Conservation (phyloP, 1,140 invertebrate species). For the Rhopalosiphum padi region DNA sequence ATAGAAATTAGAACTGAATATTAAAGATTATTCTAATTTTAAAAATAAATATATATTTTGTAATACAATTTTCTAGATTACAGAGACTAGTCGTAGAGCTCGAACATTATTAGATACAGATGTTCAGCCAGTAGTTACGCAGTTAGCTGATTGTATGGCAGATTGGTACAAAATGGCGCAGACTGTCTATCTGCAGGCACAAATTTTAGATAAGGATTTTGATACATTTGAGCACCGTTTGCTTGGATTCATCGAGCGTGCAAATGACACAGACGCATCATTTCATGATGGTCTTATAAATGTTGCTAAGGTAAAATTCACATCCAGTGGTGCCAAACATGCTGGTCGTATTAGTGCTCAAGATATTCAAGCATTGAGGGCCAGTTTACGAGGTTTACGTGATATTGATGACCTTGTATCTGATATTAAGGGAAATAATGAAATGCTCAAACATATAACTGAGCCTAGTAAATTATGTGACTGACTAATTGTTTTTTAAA, state of each 20-base stretch:
- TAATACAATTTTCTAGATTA: conserved; percentile 65
- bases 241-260: conserved; percentile 61
- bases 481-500: conserved; percentile 5
- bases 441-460: conserved; percentile 53
- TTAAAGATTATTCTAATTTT: neutral
- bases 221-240: conserved; percentile 66
- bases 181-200: conserved; percentile 75
- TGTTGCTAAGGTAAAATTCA: conserved; percentile 59
- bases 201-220: conserved; percentile 79
- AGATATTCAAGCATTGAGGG: conserved; percentile 55
- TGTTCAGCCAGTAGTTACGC: conserved; percentile 72
- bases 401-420: conserved; percentile 51
- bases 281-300: conserved; percentile 61
- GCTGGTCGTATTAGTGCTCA: conserved; percentile 58
- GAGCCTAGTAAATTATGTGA: conserved; percentile 46
- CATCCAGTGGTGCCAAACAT: conserved; percentile 57
- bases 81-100: conserved; percentile 74
- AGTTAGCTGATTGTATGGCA: conserved; percentile 75
- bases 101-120: conserved; percentile 72
- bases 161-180: conserved; percentile 88
- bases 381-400: conserved; percentile 54
- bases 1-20: neutral
- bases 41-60: neutral
- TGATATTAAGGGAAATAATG: conserved; percentile 49
- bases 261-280: conserved; percentile 60